Evolutionary conservation across 2,113 vertebrate genomes (phyloP).

Genomic region (Coturnix japonica): DNA sequence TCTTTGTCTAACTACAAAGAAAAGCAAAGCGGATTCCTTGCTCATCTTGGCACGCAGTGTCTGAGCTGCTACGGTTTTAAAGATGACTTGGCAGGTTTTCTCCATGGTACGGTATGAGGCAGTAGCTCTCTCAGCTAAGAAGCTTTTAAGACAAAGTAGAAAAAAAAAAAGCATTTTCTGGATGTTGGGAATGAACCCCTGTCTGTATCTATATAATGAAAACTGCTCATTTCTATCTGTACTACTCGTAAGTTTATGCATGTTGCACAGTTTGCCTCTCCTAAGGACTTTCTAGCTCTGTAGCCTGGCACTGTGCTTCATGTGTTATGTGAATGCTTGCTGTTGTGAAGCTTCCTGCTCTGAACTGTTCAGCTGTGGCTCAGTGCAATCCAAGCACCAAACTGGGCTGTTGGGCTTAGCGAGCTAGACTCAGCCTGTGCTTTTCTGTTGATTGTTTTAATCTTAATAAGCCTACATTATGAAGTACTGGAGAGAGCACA

Average conservation of each 20-base stretch:
- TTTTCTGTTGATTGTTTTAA: constrained; percentile 4
- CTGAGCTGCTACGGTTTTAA: neutral
- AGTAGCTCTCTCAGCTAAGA: neutral
- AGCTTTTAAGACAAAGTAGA: neutral
- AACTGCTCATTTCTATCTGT: neutral
- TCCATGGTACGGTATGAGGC: neutral
- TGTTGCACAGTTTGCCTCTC: neutral
- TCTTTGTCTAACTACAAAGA: neutral
- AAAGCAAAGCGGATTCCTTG: neutral
- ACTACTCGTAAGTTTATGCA: fast-evolving
- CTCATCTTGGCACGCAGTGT: neutral
- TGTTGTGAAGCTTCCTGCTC: neutral
- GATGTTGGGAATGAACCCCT: neutral
- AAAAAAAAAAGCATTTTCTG: neutral
- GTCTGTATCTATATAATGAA: neutral
- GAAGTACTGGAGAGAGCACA: neutral
- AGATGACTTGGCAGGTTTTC: neutral
- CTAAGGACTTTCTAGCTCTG: neutral
- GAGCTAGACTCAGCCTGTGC: neutral
- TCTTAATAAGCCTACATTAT: neutral
- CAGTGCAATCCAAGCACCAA: fast-evolving
- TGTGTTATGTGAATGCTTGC: neutral
- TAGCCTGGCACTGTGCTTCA: neutral
- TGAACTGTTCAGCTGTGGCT: neutral
- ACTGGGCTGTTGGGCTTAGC: constrained; percentile 9